A percentile compares a stretch with the other conserved stretches of the same genome.
Conservation (phyloP, 2,113 vertebrate species). For the Cariama cristata region DNA sequence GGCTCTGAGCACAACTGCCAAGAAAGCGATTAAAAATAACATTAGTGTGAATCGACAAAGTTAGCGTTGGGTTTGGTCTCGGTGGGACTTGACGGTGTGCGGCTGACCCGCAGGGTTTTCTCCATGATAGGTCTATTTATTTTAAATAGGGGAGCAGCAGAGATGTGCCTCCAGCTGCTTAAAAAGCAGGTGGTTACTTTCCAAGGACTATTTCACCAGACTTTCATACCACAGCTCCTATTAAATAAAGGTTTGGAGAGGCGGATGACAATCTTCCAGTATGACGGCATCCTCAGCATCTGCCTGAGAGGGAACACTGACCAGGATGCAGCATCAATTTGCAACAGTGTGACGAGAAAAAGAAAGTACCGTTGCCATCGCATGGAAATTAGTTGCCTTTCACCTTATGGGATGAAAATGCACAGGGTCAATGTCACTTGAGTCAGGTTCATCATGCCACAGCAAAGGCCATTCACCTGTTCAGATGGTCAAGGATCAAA, state of each 20-base stretch:
- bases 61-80: background rate
- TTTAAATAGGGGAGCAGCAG: background rate
- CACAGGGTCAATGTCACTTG: conserved; percentile 64
- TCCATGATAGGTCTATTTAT: conserved; percentile 2
- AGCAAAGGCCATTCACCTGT: conserved; percentile 58
- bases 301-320: conserved; percentile 72
- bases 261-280: conserved; percentile 66
- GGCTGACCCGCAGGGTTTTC: background rate
- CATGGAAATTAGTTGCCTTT: conserved; percentile 79
- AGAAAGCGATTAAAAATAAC: conserved; percentile 55
- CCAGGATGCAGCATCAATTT: conserved; percentile 68
- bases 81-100: background rate
- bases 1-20: background rate
- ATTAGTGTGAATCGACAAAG: background rate
- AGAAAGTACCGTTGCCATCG: conserved; percentile 68
- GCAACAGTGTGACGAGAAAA: conserved; percentile 66
- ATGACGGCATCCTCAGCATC: conserved; percentile 77
- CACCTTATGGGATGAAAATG: conserved; percentile 75
- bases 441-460: conserved; percentile 3
- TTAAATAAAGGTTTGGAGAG: conserved; percentile 76
- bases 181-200: background rate
- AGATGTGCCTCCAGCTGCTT: background rate
- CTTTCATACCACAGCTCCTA: conserved; percentile 74
- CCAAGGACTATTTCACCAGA: conserved; percentile 78
- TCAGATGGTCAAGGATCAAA: conserved; percentile 14